Evolutionary conservation across 2,113 vertebrate genomes (phyloP).

Genomic region (Pseudorhombus dupliciocellatus): DNA sequence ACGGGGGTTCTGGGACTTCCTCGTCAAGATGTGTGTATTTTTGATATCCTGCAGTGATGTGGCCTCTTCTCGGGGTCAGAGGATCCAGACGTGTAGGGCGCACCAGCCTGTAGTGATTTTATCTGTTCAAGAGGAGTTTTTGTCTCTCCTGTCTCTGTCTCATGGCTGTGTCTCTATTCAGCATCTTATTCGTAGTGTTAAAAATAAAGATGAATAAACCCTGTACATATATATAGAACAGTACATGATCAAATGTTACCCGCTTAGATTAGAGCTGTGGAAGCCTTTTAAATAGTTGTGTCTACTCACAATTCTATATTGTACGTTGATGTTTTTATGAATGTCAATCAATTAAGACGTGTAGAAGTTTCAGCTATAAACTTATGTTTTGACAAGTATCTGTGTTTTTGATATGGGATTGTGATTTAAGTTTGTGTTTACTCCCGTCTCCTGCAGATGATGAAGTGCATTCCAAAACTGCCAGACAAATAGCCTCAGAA

Average conservation of each 20-base stretch:
- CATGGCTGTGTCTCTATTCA: conserved; percentile 11
- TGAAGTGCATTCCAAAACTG: conserved; percentile 37
- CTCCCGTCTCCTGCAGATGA: conserved; percentile 25
- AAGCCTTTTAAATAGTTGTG: conserved; percentile 42
- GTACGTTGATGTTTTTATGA: conserved; percentile 49
- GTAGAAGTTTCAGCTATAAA: conserved; percentile 47
- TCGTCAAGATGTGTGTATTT: conserved; percentile 44
- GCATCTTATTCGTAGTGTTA: background rate
- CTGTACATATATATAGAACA: conserved; percentile 31
- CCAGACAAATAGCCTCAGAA: conserved; percentile 13
- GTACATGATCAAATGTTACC: conserved; percentile 6
- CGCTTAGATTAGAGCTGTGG: conserved; percentile 31
- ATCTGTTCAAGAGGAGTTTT: conserved; percentile 17
- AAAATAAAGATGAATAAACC: background rate
- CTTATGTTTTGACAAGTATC: conserved; percentile 43
- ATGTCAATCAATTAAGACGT: conserved; percentile 43
- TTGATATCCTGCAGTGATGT: conserved; percentile 46
- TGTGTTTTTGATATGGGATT: conserved; percentile 52
- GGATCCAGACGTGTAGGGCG: background rate
- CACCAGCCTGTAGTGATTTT: conserved; percentile 24
- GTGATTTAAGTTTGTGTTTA: conserved; percentile 30
- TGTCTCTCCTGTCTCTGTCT: conserved; percentile 32
- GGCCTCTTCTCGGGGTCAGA: background rate
- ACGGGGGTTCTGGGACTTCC: conserved; percentile 7
- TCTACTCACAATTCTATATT: conserved; percentile 39